phyloP scores from a whole-genome alignment of 92 coral and sea anemone species.

The Ricordea florida region DNA sequence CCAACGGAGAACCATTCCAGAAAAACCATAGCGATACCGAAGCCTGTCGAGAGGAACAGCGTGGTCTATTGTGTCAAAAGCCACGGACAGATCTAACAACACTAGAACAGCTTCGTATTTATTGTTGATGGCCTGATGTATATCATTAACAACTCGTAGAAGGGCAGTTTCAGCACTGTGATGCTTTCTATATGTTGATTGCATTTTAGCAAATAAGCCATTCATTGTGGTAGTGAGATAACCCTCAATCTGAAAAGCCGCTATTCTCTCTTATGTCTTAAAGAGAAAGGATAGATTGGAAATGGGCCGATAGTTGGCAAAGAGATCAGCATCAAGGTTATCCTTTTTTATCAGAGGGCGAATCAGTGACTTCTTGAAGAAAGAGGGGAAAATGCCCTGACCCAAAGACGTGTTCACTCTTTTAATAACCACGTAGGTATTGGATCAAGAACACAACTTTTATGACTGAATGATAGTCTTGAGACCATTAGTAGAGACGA shows the following conservation, averaged over 20 bases:
- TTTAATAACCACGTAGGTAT: too few species aligned
- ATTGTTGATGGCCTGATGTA: slow-evolving; percentile 18
- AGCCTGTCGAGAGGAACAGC: slow-evolving; percentile 20
- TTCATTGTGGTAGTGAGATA: not conserved
- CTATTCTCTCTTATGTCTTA: too few species aligned
- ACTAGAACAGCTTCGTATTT: slow-evolving; percentile 28
- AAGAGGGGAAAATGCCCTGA: too few species aligned
- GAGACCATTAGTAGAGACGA: not conserved
- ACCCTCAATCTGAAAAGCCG: not conserved
- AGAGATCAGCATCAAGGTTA: too few species aligned
- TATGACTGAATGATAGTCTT: slow-evolving; percentile 3
- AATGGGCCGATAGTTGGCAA: not conserved
- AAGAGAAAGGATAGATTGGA: not conserved
- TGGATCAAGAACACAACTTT: too few species aligned
- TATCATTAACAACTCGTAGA: slow-evolving; percentile 33
- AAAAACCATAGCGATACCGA: slow-evolving; percentile 19
- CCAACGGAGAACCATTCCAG: slow-evolving; percentile 12
- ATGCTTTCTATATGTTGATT: slow-evolving; percentile 40
- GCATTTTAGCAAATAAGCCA: not conserved
- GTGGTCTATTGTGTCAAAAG: slow-evolving; percentile 44
- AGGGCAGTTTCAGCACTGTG: slow-evolving; percentile 40
- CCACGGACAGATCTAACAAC: slow-evolving; percentile 21
- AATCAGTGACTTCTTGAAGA: too few species aligned
- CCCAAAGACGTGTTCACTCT: too few species aligned
- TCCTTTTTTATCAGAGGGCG: too few species aligned